Evolutionary conservation across 2,113 vertebrate species (phyloP), one percentile per base, ranked within the genome.

Genomic region (Lepidothrix coronata): DNA sequence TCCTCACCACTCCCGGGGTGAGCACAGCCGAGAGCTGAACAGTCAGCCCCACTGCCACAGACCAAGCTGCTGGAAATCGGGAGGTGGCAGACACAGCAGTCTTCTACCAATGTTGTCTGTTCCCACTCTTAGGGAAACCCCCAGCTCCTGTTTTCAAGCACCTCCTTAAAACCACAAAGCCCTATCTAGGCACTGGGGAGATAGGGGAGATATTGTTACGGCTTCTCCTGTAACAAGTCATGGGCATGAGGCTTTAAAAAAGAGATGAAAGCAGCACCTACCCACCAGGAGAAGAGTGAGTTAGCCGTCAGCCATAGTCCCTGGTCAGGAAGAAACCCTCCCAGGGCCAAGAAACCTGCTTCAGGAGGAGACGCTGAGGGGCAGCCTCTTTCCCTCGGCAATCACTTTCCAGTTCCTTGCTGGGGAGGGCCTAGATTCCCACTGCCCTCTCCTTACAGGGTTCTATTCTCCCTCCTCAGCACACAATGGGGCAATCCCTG

Each of bases 361-460:
- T 37, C 41, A 39, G 13, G 58, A 73, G 61, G 54, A 84, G 55
- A 84, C 20, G 20, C 23, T 25, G 41, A 70, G 52, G 59, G 35
- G 74, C 67, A 93, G 62, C 14, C 55, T 46, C 52, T 79, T 91
- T 70, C 31, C 48, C 27, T 58, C 4, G 0, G 15, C 13, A 22
- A 54, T 62, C 57, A 20, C 5, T 52, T 93, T 63, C 62, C 58
- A 43, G 11, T 37, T 89, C 33, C 63, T 39, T 19, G 9, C 57
- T 43, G 65, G 22, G 9, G 14, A 70, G 30, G 17, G 30, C 23
- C 13, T 23, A 41, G 30, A 25, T 7, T 83, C 54, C 62, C 51
- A 54, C 30, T 5, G 1, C 5, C 4, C 46, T 71, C 73, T n/a
- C 24, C 58, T 54, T 27, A 46, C 14, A 68, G 33, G 0, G 0